Evolutionary conservation across 2,888 invertebrate genomes (phyloP).

Genomic region (Brenthis daphne): DNA sequence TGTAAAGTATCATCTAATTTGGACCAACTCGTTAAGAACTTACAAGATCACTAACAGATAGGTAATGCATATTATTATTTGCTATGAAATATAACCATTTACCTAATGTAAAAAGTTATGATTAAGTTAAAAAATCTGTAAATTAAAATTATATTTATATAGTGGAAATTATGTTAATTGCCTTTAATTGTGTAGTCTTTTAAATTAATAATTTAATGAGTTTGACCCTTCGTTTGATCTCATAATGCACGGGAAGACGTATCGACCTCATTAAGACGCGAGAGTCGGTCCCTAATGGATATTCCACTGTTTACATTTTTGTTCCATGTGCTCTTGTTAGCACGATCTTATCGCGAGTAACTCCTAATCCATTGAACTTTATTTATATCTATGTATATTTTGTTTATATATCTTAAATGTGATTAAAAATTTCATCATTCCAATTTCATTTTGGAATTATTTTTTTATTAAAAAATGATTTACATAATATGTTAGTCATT

Average conservation of each 20-base stretch:
- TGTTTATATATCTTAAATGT: background rate
- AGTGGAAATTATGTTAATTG: conserved; percentile 48
- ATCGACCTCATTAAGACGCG: conserved; percentile 70
- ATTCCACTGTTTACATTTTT: conserved; percentile 63
- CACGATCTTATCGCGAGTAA: conserved; percentile 30
- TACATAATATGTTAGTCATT: too few relatives aligned
- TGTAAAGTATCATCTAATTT: too few relatives aligned
- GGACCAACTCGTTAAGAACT: too few relatives aligned
- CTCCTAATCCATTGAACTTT: conserved; percentile 23
- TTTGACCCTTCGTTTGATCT: conserved; percentile 73
- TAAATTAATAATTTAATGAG: conserved; percentile 74
- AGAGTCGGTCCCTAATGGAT: conserved; percentile 70
- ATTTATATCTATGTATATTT: conserved; percentile 4
- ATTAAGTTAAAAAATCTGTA: too few relatives aligned
- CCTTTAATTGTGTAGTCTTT: conserved; percentile 75
- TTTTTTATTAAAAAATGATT: too few relatives aligned
- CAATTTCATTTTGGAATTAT: too few relatives aligned
- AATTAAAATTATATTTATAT: background rate
- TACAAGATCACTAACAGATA: too few relatives aligned
- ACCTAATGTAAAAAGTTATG: too few relatives aligned
- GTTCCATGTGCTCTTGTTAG: conserved; percentile 48
- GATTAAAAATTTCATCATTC: too few relatives aligned
- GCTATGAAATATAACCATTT: too few relatives aligned
- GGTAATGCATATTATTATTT: too few relatives aligned
- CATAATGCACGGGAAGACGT: conserved; percentile 68